These are phyloP conservation scores for Nomada ferruginata DNA, from an alignment of 2,888 invertebrate species.

Conservation along the genomic window DNA sequence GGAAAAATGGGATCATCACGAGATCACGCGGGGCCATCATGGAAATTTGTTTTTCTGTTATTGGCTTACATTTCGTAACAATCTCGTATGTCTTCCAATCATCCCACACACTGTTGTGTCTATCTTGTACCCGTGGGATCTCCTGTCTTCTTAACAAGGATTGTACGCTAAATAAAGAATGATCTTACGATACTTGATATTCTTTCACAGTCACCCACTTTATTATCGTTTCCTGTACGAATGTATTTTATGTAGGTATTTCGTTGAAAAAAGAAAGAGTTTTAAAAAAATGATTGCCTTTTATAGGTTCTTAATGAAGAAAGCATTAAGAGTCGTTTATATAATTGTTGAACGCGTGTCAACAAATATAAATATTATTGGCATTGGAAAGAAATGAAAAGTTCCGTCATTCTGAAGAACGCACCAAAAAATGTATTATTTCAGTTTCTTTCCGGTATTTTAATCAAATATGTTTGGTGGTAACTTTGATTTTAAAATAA, in stretches of 20 bases:
- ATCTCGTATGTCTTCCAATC: slow-evolving; percentile 78
- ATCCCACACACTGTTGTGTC: slow-evolving; percentile 66
- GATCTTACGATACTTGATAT: slow-evolving; percentile 65
- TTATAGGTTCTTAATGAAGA: too few species aligned
- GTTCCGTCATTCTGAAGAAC: too few species aligned
- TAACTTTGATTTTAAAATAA: too few species aligned
- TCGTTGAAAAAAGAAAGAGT: too few species aligned
- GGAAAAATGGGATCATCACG: slow-evolving; percentile 43
- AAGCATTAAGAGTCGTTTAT: too few species aligned
- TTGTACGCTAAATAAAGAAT: slow-evolving; percentile 75
- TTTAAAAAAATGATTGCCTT: too few species aligned
- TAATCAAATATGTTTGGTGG: background rate
- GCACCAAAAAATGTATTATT: background rate
- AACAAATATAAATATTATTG: too few species aligned
- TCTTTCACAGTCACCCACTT: background rate
- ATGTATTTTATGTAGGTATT: background rate
- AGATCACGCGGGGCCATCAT: slow-evolving; percentile 68
- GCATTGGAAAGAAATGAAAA: too few species aligned
- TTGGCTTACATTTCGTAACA: slow-evolving; percentile 59
- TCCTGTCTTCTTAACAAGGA: slow-evolving; percentile 67
- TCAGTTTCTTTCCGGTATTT: background rate
- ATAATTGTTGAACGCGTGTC: too few species aligned
- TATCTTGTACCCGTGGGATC: slow-evolving; percentile 67
- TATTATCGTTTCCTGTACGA: background rate
- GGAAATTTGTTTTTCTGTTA: slow-evolving; percentile 52